A percentile compares a stretch with the other conserved stretches of the same genome.
phyloP scores from a whole-genome alignment of 2,797 vertebrate species.

The Pangasius sanitwongsei region DNA sequence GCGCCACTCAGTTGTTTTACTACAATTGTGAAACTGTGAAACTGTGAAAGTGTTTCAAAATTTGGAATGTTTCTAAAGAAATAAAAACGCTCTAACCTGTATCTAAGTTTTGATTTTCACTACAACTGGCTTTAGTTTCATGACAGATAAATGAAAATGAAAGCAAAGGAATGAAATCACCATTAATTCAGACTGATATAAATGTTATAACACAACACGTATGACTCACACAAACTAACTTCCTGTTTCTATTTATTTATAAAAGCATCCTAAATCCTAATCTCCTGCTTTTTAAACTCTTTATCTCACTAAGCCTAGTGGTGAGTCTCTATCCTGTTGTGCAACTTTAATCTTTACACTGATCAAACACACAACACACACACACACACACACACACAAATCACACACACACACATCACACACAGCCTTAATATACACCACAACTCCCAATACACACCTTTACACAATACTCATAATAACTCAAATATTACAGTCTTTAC shows the following conservation, averaged over 20 bases:
- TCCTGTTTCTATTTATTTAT: neutral
- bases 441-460: neutral
- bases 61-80: too few species aligned
- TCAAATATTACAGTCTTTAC: neutral
- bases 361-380: neutral
- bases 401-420: neutral
- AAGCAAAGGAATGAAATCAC: neutral
- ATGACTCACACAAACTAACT: neutral
- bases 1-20: neutral
- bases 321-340: neutral
- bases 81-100: too few species aligned
- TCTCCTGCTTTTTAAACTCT: conserved; percentile 21
- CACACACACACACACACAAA: neutral
- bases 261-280: conserved; percentile 6
- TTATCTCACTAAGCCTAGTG: conserved; percentile 16
- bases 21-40: too few species aligned
- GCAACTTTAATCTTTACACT: conserved; percentile 22
- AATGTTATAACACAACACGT: neutral
- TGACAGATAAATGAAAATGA: neutral
- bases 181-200: neutral
- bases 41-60: too few species aligned
- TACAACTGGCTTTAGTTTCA: neutral
- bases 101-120: too few species aligned
- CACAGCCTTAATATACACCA: neutral
- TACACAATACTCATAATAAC: neutral